Evolutionary conservation across 2,113 vertebrate species (phyloP).

Genomic region (Eublepharis macularius): DNA sequence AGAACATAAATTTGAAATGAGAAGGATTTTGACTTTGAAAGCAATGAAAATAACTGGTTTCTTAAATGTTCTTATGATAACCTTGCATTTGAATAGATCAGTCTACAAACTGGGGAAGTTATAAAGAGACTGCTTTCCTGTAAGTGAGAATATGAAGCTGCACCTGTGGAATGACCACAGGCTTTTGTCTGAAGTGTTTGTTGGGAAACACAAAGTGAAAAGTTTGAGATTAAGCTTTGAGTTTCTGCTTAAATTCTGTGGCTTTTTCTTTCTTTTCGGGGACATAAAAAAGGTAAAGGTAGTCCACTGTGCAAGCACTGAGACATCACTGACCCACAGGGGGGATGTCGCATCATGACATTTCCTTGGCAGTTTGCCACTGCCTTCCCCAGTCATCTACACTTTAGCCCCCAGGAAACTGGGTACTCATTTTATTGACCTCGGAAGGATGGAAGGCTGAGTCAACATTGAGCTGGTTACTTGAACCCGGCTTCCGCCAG

Average conservation of each 20-base stretch:
- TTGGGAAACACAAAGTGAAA: neutral
- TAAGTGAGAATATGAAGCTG: neutral
- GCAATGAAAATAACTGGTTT: neutral
- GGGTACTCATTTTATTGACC: too few species aligned
- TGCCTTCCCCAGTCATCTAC: too few species aligned
- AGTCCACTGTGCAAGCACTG: too few species aligned
- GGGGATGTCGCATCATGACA: too few species aligned
- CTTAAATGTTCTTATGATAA: neutral
- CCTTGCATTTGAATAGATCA: neutral
- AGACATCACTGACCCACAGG: too few species aligned
- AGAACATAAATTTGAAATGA: neutral
- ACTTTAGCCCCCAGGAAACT: too few species aligned
- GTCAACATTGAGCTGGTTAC: too few species aligned
- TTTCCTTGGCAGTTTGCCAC: too few species aligned
- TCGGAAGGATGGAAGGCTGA: too few species aligned
- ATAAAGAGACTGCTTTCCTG: neutral
- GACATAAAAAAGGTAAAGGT: too few species aligned
- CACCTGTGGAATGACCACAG: neutral
- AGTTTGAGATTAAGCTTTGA: neutral
- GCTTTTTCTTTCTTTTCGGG: neutral
- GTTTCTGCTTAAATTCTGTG: neutral
- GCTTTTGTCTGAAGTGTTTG: neutral
- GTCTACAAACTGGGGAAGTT: neutral
- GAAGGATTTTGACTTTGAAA: constrained; percentile 4
- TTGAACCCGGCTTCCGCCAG: too few species aligned